These are phyloP conservation scores for Drosophila paramelanica DNA, from an alignment of 2,888 invertebrate species.

Conservation along the genomic window DNA sequence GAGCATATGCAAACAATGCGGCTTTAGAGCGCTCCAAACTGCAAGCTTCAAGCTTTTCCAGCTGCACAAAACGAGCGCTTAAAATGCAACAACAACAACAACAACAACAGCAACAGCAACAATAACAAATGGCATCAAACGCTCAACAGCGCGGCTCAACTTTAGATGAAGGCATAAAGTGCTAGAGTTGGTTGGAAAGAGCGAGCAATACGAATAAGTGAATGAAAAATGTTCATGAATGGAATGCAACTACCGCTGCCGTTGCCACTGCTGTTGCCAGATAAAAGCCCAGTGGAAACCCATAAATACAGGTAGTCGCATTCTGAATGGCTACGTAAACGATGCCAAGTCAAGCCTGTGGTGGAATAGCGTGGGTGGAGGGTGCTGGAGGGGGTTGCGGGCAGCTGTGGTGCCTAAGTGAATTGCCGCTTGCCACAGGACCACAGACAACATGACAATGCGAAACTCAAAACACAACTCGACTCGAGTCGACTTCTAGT, in stretches of 20 bases:
- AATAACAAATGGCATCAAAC: conserved; percentile 70
- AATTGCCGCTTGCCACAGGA: conserved; percentile 67
- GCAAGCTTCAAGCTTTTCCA: conserved; percentile 39
- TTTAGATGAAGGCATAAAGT: conserved; percentile 51
- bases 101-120: conserved; percentile 42
- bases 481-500: conserved; percentile 32
- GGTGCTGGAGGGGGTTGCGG: not conserved
- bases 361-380: conserved; percentile 2
- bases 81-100: conserved; percentile 55
- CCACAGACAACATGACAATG: conserved; percentile 56
- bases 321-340: conserved; percentile 70
- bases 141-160: conserved; percentile 51
- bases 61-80: conserved; percentile 47
- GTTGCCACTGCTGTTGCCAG: conserved; percentile 46
- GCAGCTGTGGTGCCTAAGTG: conserved; percentile 59
- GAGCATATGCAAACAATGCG: conserved; percentile 75
- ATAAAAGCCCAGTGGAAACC: conserved; percentile 70
- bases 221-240: conserved; percentile 79
- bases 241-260: conserved; percentile 73
- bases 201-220: conserved; percentile 56
- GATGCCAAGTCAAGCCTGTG: conserved; percentile 56
- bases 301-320: conserved; percentile 77
- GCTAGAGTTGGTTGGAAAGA: not conserved
- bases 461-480: conserved; percentile 29
- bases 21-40: conserved; percentile 52